Evolutionary conservation across 2,797 vertebrate genomes (phyloP).

Genomic region (Leptodactylus fallax): DNA sequence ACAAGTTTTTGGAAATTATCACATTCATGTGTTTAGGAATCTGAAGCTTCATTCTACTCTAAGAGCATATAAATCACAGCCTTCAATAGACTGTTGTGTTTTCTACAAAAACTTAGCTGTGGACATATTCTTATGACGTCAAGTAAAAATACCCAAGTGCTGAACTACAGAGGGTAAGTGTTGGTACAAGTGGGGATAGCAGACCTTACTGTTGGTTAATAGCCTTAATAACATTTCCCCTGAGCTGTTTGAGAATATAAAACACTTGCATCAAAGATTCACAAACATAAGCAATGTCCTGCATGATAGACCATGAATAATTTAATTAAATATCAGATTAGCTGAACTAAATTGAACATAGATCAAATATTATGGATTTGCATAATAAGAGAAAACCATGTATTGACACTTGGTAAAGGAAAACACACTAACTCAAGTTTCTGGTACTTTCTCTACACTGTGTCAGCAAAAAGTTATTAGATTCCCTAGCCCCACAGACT

Average conservation of each 20-base stretch:
- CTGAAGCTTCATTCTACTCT: background rate
- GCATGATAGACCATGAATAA: constrained; percentile 16
- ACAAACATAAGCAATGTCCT: background rate
- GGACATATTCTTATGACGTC: background rate
- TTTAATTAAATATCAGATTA: constrained; percentile 37
- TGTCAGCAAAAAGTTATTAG: too few species aligned
- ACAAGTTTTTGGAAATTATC: background rate
- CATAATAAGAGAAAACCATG: background rate
- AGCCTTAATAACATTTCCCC: background rate
- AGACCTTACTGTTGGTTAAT: background rate
- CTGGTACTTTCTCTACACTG: too few species aligned
- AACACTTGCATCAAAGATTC: constrained; percentile 34
- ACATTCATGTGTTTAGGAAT: constrained; percentile 11
- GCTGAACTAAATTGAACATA: background rate
- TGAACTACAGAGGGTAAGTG: background rate
- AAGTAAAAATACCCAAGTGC: background rate
- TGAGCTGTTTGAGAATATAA: background rate
- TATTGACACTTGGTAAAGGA: too few species aligned
- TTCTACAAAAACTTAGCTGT: background rate
- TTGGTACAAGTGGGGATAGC: background rate
- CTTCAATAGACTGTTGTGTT: constrained; percentile 5
- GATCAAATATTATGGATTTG: background rate
- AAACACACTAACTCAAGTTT: too few species aligned
- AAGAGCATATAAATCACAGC: background rate
- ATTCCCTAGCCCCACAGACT: too few species aligned